Conservation (phyloP, 2,888 invertebrate genomes). For the Andrena fulva region DNA sequence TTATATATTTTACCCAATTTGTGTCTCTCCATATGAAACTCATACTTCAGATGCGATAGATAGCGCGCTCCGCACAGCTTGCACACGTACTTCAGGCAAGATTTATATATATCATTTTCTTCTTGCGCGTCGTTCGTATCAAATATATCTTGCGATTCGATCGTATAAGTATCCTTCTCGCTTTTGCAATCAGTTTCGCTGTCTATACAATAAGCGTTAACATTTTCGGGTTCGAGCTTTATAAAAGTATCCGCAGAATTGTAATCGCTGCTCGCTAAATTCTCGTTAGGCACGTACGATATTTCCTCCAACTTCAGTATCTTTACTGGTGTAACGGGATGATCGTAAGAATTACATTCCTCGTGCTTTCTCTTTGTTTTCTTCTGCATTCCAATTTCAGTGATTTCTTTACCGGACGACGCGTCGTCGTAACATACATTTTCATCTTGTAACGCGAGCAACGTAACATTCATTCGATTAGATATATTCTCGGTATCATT, state of each 20-base stretch:
- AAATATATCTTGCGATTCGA: conserved; percentile 16
- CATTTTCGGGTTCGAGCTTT: conserved; percentile 38
- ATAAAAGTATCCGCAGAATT: conserved; percentile 13
- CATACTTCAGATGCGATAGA: conserved; percentile 64
- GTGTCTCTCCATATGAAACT: conserved; percentile 73
- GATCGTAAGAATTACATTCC: conserved; percentile 13
- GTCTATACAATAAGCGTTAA: conserved; percentile 27
- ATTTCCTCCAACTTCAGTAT: conserved; percentile 30
- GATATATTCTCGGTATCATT: conserved; percentile 22
- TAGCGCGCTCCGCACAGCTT: conserved; percentile 66
- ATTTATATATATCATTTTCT: conserved; percentile 46
- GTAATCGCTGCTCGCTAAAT: conserved; percentile 22
- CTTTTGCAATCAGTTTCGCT: conserved; percentile 34
- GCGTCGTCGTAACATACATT: neutral
- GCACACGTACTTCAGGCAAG: conserved; percentile 59
- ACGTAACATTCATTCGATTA: conserved; percentile 17
- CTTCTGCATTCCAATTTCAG: neutral
- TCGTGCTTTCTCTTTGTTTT: conserved; percentile 34
- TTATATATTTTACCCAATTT: conserved; percentile 59
- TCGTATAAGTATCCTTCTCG: conserved; percentile 7
- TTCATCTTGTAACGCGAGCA: conserved; percentile 17
- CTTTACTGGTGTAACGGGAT: conserved; percentile 22
- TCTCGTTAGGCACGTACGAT: conserved; percentile 13
- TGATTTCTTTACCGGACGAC: conserved; percentile 20
- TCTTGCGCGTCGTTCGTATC: conserved; percentile 24